These are phyloP conservation scores for Oncorhynchus tshawytscha DNA, from an alignment of 2,113 vertebrate genomes.

Conservation along the genomic window DNA sequence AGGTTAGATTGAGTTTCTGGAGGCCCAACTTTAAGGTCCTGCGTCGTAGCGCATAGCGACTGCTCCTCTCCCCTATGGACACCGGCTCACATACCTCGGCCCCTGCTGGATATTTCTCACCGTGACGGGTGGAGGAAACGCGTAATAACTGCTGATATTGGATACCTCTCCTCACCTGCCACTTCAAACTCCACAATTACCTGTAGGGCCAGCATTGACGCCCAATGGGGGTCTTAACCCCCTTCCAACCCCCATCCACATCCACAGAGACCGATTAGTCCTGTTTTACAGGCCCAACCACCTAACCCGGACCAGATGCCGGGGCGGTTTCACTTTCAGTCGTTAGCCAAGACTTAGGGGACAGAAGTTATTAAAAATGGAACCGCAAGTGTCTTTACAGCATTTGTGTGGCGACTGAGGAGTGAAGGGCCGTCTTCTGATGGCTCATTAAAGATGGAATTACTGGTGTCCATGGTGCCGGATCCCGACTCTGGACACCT, in stretches of 20 bases:
- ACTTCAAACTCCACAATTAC: slow-evolving; percentile 63
- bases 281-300: slow-evolving; percentile 1
- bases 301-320: slow-evolving; percentile 63
- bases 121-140: slow-evolving; percentile 51
- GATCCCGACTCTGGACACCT: background rate
- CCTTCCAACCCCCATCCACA: slow-evolving; percentile 7
- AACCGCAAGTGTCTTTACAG: background rate
- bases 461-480: background rate
- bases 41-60: background rate
- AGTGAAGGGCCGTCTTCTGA: too few relatives aligned
- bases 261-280: slow-evolving; percentile 17
- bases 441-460: background rate
- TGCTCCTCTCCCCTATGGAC: slow-evolving; percentile 1
- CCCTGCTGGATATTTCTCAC: background rate
- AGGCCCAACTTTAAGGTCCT: background rate
- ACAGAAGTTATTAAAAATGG: slow-evolving; percentile 14
- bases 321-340: slow-evolving; percentile 16
- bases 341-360: slow-evolving; percentile 26
- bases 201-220: slow-evolving; percentile 11
- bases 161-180: slow-evolving; percentile 67
- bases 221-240: slow-evolving; percentile 6
- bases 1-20: slow-evolving; percentile 7
- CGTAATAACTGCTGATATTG: slow-evolving; percentile 64
- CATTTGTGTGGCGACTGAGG: background rate
- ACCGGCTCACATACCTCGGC: background rate